These are phyloP conservation scores for Amphimallon solstitiale DNA, from an alignment of 2,888 invertebrate genomes.

Conservation along the genomic window DNA sequence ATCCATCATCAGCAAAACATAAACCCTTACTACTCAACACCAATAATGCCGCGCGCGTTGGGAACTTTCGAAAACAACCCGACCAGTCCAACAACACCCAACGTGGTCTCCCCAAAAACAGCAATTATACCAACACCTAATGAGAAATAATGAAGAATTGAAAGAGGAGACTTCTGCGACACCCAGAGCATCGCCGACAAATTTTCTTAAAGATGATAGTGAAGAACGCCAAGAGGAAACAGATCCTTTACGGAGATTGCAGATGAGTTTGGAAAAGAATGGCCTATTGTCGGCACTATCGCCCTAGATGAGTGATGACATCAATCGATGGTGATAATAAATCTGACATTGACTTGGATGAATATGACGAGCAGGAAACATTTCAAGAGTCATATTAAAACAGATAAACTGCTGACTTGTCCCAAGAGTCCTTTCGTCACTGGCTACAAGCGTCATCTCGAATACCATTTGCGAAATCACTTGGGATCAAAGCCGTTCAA, in stretches of 20 bases:
- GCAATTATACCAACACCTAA: not conserved
- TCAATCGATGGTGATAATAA: constrained; percentile 65
- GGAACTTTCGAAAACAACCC: constrained; percentile 50
- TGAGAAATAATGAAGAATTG: no score
- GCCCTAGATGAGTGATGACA: constrained; percentile 53
- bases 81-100: constrained; percentile 68
- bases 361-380: constrained; percentile 84
- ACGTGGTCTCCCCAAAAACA: constrained; percentile 58
- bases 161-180: not conserved
- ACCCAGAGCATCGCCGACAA: constrained; percentile 44
- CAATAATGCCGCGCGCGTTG: constrained; percentile 18
- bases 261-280: constrained; percentile 58
- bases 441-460: constrained; percentile 93
- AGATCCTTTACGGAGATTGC: constrained; percentile 57
- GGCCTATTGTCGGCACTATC: constrained; percentile 48
- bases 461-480: constrained; percentile 54
- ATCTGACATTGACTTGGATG: constrained; percentile 64
- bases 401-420: constrained; percentile 81
- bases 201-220: constrained; percentile 1
- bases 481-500: constrained; percentile 54
- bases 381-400: constrained; percentile 88
- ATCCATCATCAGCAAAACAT: not conserved
- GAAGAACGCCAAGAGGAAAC: constrained; percentile 43
- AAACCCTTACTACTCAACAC: constrained; percentile 37
- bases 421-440: constrained; percentile 84